A percentile compares a stretch with the other conserved stretches of the same genome.
Evolutionary conservation across 2,113 vertebrate genomes (phyloP).

Genomic region (Paracyprichromis sp.): DNA sequence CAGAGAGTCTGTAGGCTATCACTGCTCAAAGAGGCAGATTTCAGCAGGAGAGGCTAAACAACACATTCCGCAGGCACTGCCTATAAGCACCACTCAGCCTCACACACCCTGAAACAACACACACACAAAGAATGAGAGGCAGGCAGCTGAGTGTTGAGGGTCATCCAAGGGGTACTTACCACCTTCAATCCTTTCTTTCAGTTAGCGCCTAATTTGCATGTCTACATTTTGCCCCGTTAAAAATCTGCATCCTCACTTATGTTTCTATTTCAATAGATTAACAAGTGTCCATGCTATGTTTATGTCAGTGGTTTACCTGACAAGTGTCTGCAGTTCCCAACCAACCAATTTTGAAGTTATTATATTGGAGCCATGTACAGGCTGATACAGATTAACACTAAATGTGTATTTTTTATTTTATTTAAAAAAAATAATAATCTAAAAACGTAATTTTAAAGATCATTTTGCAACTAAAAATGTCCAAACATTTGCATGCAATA

Average conservation of each 20-base stretch:
- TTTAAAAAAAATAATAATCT: neutral
- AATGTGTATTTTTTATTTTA: neutral
- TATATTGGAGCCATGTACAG: neutral
- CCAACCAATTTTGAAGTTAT: neutral
- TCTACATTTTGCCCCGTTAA: neutral
- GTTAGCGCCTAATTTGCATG: constrained; percentile 33
- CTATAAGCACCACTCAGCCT: constrained; percentile 34
- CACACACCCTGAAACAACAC: constrained; percentile 58
- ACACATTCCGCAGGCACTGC: constrained; percentile 59
- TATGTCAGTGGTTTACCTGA: neutral
- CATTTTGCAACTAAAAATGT: neutral
- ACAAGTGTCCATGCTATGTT: neutral
- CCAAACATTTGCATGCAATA: neutral
- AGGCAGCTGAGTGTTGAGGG: constrained; percentile 30
- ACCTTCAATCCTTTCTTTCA: constrained; percentile 44
- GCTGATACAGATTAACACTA: neutral
- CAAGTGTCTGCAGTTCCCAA: neutral
- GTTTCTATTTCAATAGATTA: neutral
- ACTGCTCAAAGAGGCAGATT: constrained; percentile 68
- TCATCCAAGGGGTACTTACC: constrained; percentile 28
- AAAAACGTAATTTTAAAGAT: neutral
- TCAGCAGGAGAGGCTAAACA: constrained; percentile 64
- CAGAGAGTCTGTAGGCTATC: constrained; percentile 87
- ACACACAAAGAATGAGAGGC: constrained; percentile 31
- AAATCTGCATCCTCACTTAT: neutral